A percentile compares a stretch with the other conserved stretches of the same genome.
Conservation (phyloP, 2,888 invertebrate genomes). For the Noctua janthe region DNA sequence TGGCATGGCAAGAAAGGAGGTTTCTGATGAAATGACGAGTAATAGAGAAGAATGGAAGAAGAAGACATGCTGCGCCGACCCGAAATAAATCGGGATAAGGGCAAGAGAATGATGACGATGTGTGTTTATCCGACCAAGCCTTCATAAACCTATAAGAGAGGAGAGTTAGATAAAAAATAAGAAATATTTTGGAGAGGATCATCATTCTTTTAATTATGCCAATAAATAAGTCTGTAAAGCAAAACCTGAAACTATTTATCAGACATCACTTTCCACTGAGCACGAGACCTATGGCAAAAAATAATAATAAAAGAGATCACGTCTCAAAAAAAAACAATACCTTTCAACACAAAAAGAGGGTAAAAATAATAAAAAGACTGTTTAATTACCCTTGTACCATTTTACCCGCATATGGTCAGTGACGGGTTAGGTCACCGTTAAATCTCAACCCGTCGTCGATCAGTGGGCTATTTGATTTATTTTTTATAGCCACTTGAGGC, state of each 20-base stretch:
- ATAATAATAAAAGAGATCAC: background rate
- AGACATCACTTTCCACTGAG: background rate
- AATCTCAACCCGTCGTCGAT: conserved; percentile 76
- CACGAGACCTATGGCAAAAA: background rate
- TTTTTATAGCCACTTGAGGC: conserved; percentile 80
- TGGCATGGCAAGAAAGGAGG: too few species aligned
- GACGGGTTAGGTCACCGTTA: conserved; percentile 71
- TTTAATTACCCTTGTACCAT: conserved; percentile 71
- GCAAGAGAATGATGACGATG: too few species aligned
- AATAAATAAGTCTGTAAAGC: background rate
- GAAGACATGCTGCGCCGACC: too few species aligned
- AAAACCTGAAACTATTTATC: background rate
- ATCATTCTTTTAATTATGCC: background rate
- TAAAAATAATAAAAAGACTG: conserved; percentile 35
- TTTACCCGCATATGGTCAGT: conserved; percentile 79
- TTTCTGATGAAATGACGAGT: too few species aligned
- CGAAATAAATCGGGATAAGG: too few species aligned
- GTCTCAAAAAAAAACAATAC: background rate
- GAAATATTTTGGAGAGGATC: background rate
- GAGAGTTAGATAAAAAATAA: background rate
- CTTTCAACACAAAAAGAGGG: background rate
- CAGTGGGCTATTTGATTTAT: conserved; percentile 81
- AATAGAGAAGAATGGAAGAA: too few species aligned
- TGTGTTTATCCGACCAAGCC: too few species aligned
- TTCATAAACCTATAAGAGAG: too few species aligned